A percentile compares a stretch with the other conserved stretches of the same genome.
phyloP scores from a whole-genome alignment of 2,113 vertebrate species.

The Galemys pyrenaicus region DNA sequence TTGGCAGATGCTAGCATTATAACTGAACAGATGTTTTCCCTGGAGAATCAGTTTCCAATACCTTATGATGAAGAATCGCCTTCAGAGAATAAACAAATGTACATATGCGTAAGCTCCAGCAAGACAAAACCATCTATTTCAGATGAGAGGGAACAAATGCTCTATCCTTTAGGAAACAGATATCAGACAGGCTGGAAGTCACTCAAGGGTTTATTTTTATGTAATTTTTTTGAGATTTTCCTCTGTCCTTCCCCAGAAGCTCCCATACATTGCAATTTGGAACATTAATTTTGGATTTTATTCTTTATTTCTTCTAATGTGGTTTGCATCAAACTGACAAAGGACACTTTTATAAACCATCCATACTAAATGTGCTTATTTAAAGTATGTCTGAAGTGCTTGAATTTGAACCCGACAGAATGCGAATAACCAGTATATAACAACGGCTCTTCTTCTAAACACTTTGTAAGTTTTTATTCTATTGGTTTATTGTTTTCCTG shows the following conservation, averaged over 20 bases:
- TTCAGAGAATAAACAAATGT: conserved; percentile 72
- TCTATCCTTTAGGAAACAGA: conserved; percentile 57
- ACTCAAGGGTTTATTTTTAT: conserved; percentile 67
- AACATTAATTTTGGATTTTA: conserved; percentile 68
- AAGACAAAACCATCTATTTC: conserved; percentile 72
- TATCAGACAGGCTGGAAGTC: conserved; percentile 62
- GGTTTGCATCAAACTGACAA: conserved; percentile 55
- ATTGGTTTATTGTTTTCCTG: conserved; percentile 23
- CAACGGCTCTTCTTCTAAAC: conserved; percentile 52
- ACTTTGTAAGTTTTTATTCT: conserved; percentile 21
- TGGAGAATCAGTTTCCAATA: conserved; percentile 70
- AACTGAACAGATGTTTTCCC: conserved; percentile 69
- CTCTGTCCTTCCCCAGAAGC: not conserved
- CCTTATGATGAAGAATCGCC: conserved; percentile 58
- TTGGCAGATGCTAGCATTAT: conserved; percentile 60
- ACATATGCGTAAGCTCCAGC: conserved; percentile 54
- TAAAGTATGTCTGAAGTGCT: conserved; percentile 54
- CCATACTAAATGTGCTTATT: conserved; percentile 44
- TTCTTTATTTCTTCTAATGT: conserved; percentile 54
- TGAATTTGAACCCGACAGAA: conserved; percentile 49
- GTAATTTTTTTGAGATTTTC: conserved; percentile 51
- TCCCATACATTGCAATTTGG: conserved; percentile 43
- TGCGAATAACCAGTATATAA: not conserved
- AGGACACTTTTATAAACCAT: conserved; percentile 53
- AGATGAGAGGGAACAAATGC: conserved; percentile 59